A percentile compares a stretch with the other conserved stretches of the same genome.
phyloP scores from a whole-genome alignment of 1,140 invertebrate genomes.

The Penaeus japonicus region DNA sequence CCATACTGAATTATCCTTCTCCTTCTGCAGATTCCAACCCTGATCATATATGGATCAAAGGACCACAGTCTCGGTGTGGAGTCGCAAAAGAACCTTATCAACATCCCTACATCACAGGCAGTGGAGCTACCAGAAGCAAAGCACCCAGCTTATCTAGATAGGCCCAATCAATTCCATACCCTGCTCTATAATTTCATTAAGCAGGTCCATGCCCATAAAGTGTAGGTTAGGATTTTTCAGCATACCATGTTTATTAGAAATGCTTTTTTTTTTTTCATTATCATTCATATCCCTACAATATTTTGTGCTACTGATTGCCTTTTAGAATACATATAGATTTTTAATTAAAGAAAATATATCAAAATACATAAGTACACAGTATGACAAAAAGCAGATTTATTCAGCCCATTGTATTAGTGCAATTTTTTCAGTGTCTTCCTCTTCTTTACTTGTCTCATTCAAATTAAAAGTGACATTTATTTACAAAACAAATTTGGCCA shows the following conservation, averaged over 20 bases:
- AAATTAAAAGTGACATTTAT: no score
- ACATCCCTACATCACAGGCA: constrained; percentile 63
- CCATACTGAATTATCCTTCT: background rate
- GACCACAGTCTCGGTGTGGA: constrained; percentile 63
- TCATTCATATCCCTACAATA: background rate
- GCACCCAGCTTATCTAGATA: constrained; percentile 67
- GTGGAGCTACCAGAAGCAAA: constrained; percentile 63
- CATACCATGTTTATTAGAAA: background rate
- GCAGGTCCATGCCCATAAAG: constrained; percentile 42
- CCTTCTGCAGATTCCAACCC: constrained; percentile 64
- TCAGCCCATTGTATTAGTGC: no score
- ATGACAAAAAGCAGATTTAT: no score
- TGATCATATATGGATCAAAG: constrained; percentile 65
- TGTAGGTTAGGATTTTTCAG: background rate
- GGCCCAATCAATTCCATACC: constrained; percentile 64
- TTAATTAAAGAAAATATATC: no score
- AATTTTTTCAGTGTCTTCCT: no score
- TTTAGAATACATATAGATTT: no score
- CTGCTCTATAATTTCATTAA: constrained; percentile 65
- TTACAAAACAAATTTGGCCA: no score
- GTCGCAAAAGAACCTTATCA: constrained; percentile 61
- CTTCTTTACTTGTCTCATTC: no score
- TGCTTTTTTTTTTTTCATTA: background rate
- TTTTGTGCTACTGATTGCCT: no score
- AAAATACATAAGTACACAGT: no score